These are phyloP conservation scores for Oncorhynchus clarkii DNA, from an alignment of 2,113 vertebrate genomes.

Conservation along the genomic window DNA sequence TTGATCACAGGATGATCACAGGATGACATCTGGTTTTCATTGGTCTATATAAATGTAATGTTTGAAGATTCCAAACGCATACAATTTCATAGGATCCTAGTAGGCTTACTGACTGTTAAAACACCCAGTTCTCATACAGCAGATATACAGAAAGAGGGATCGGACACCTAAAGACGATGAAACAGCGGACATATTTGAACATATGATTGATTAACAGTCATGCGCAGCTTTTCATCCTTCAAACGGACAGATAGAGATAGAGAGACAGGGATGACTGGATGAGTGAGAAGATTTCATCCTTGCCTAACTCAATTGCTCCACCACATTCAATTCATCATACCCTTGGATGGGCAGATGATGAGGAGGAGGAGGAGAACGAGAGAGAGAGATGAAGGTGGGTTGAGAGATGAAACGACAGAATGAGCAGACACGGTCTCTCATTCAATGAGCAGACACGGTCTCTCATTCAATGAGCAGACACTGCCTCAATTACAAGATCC, in stretches of 20 bases:
- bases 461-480: slow-evolving; percentile 12
- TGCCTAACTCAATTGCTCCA: background rate
- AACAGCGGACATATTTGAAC: background rate
- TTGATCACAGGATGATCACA: background rate
- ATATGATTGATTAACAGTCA: slow-evolving; percentile 14
- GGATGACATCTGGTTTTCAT: background rate
- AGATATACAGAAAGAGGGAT: background rate
- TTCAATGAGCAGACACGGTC: background rate
- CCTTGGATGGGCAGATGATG: slow-evolving; percentile 22
- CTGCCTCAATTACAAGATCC: slow-evolving; percentile 14
- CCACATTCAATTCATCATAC: slow-evolving; percentile 21
- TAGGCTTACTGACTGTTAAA: background rate
- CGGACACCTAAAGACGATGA: background rate
- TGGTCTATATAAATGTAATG: background rate
- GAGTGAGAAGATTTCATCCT: slow-evolving; percentile 21
- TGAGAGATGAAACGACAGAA: slow-evolving; percentile 35
- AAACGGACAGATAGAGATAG: slow-evolving; percentile 22
- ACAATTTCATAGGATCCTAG: background rate
- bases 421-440: background rate
- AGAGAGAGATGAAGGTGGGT: background rate
- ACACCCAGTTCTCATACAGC: background rate
- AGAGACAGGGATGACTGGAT: slow-evolving; percentile 27
- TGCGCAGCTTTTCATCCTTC: background rate
- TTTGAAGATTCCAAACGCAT: no score
- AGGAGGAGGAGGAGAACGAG: background rate